These are phyloP conservation scores for Eupithecia pulchellata DNA, from an alignment of 2,888 invertebrate species.

Conservation along the genomic window DNA sequence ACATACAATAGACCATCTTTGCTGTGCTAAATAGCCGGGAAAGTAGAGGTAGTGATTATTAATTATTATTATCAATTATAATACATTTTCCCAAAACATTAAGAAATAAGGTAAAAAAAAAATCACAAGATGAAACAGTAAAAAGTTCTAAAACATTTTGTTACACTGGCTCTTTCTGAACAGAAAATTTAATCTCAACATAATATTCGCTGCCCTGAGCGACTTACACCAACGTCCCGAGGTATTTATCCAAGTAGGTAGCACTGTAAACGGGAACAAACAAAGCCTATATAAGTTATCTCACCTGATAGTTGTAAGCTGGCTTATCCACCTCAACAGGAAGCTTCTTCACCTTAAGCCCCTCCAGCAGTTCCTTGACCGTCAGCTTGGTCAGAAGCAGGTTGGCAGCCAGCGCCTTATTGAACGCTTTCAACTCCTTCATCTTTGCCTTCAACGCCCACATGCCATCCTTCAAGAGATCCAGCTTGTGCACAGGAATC, in stretches of 20 bases:
- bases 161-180: neutral
- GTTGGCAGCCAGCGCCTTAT: slow-evolving; percentile 73
- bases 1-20: no score
- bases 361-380: slow-evolving; percentile 68
- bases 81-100: no score
- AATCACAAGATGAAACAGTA: neutral
- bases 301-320: slow-evolving; percentile 64
- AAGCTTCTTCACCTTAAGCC: slow-evolving; percentile 58
- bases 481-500: slow-evolving; percentile 65
- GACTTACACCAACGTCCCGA: neutral
- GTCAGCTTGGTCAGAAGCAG: slow-evolving; percentile 71
- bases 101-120: no score
- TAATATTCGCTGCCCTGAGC: no score
- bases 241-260: neutral
- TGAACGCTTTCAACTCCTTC: slow-evolving; percentile 72
- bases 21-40: no score
- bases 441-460: slow-evolving; percentile 76
- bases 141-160: neutral
- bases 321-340: slow-evolving; percentile 62
- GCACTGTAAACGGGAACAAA: neutral
- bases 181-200: neutral
- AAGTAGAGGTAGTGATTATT: no score
- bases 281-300: neutral
- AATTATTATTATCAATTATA: neutral
- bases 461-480: slow-evolving; percentile 73